phyloP scores from a whole-genome alignment of 2,888 invertebrate genomes.

The Polia nebulosa region DNA sequence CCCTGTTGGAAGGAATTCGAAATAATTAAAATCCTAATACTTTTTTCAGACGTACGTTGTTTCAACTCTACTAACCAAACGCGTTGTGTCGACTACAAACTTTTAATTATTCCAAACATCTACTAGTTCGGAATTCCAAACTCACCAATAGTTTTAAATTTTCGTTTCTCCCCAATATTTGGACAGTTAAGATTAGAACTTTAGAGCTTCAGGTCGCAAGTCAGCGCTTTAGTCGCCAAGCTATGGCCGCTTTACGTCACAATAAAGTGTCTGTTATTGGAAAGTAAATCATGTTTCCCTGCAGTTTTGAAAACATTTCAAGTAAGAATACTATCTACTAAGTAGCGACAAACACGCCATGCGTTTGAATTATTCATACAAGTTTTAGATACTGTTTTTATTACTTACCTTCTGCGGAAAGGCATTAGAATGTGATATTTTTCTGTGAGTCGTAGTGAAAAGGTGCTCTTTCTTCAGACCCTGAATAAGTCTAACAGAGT shows the following conservation, averaged over 20 bases:
- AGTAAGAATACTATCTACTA: constrained; percentile 66
- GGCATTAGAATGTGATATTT: constrained; percentile 43
- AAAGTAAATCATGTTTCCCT: constrained; percentile 71
- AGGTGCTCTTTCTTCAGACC: not conserved
- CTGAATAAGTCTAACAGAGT: not conserved
- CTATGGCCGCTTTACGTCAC: constrained; percentile 45
- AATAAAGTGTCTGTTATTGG: constrained; percentile 66
- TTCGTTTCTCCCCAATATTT: constrained; percentile 5
- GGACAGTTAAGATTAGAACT: constrained; percentile 34
- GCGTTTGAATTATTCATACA: constrained; percentile 75
- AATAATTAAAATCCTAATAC: constrained; percentile 17
- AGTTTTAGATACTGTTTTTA: constrained; percentile 71
- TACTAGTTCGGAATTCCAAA: not conserved
- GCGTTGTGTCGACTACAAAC: constrained; percentile 3
- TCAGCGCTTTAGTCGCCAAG: constrained; percentile 40
- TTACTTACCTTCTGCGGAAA: constrained; percentile 48
- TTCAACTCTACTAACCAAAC: not conserved
- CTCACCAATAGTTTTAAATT: not conserved
- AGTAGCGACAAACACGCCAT: constrained; percentile 75
- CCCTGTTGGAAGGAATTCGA: not conserved
- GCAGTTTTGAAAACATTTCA: constrained; percentile 73
- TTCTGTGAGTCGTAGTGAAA: constrained; percentile 8
- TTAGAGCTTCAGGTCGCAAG: constrained; percentile 27
- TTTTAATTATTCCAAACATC: constrained; percentile 16
- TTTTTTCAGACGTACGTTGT: constrained; percentile 4